Conservation (phyloP, 2,113 vertebrate species). For the Hypocryptadius cinnamomeus region DNA sequence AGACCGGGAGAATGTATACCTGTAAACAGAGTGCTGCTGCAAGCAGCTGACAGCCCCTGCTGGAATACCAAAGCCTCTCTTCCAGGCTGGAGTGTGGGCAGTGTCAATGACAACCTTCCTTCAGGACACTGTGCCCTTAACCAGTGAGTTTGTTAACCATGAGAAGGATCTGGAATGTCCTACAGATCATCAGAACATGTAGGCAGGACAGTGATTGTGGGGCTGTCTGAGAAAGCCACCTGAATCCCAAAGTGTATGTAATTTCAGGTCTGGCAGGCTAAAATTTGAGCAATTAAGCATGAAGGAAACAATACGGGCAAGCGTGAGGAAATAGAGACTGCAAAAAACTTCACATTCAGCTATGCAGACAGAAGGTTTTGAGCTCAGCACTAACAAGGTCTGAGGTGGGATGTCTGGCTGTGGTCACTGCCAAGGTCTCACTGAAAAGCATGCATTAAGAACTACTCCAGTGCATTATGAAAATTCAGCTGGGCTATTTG, state of each 20-base stretch:
- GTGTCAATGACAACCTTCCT: background rate
- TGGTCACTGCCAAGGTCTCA: background rate
- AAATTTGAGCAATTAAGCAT: background rate
- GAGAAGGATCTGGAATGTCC: background rate
- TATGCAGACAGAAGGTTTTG: background rate
- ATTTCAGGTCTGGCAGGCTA: background rate
- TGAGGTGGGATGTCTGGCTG: background rate
- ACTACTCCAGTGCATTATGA: background rate
- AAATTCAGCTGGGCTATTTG: slow-evolving; percentile 17
- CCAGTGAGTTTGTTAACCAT: background rate
- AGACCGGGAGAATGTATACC: background rate
- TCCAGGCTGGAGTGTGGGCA: background rate
- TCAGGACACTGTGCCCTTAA: background rate
- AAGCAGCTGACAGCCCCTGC: background rate
- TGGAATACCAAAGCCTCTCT: background rate
- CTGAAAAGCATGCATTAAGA: background rate
- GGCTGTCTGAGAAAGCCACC: background rate
- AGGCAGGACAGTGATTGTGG: background rate
- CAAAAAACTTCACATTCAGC: background rate
- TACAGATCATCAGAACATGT: background rate
- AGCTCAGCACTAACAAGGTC: background rate
- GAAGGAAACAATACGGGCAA: background rate
- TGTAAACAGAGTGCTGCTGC: background rate
- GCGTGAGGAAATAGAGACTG: background rate
- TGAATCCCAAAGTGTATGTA: background rate